Conservation (phyloP, 2,888 invertebrate genomes). For the Melanophora roralis region DNA sequence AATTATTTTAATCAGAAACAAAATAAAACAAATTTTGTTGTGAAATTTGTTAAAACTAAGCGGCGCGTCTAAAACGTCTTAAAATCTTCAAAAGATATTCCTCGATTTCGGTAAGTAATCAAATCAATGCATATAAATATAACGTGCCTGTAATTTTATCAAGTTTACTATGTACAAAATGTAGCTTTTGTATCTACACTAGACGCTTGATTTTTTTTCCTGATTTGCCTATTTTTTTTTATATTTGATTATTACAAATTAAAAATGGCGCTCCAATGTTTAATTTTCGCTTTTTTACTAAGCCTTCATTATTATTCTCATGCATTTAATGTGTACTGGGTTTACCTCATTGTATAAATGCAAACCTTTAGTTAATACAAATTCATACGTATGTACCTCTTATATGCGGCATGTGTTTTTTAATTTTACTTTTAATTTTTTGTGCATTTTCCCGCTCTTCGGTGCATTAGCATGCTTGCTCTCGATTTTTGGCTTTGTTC, state of each 20-base stretch:
- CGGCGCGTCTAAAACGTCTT: slow-evolving; percentile 14
- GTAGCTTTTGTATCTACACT: slow-evolving; percentile 22
- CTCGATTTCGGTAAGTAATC: neutral
- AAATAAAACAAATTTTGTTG: too few relatives aligned
- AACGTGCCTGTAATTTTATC: too few relatives aligned
- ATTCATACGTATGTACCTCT: neutral
- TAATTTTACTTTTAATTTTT: neutral
- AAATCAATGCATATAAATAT: too few relatives aligned
- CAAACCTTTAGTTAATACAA: neutral
- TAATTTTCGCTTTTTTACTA: neutral
- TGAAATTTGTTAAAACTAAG: too few relatives aligned
- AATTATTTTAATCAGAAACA: neutral
- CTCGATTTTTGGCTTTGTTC: too few relatives aligned
- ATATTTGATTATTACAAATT: slow-evolving; percentile 46
- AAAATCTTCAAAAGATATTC: too few relatives aligned
- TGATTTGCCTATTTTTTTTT: neutral
- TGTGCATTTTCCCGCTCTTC: slow-evolving; percentile 30
- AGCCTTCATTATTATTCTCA: neutral
- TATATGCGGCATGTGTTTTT: slow-evolving; percentile 13
- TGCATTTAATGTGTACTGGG: neutral
- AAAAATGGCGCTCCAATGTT: slow-evolving; percentile 65
- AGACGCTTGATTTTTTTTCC: slow-evolving; percentile 19
- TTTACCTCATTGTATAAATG: slow-evolving; percentile 1
- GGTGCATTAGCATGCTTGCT: too few relatives aligned
- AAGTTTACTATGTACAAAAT: too few relatives aligned